Evolutionary conservation across 2,888 invertebrate genomes (phyloP).

Genomic region (Hypercompe scribonia): DNA sequence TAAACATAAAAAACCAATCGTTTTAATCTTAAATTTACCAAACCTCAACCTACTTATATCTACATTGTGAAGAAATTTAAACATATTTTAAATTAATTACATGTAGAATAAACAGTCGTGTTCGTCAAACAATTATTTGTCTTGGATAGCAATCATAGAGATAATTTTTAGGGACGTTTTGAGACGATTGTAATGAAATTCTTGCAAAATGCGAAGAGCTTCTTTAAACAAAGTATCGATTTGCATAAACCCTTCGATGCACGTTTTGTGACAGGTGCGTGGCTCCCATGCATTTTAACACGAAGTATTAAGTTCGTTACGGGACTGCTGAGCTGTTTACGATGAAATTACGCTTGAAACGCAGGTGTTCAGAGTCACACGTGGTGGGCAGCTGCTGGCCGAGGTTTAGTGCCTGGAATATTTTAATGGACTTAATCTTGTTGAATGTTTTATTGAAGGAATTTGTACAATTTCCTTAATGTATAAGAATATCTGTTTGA

Average conservation of each 20-base stretch:
- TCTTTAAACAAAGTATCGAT: neutral
- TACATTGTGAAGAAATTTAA: neutral
- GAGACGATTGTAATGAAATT: neutral
- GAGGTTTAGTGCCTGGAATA: neutral
- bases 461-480: neutral
- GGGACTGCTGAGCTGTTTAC: slow-evolving; percentile 6
- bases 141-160: neutral
- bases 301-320: slow-evolving; percentile 8
- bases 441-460: neutral
- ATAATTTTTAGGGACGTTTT: neutral
- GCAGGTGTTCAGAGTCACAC: slow-evolving; percentile 16
- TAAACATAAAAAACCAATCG: neutral
- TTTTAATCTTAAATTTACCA: too few species aligned
- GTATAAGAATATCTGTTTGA: too few species aligned
- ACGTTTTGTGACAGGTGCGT: slow-evolving; percentile 9
- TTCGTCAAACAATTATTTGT: neutral
- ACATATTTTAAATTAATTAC: too few species aligned
- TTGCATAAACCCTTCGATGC: slow-evolving; percentile 12
- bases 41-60: neutral
- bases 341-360: neutral
- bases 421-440: neutral
- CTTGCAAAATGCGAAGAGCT: neutral
- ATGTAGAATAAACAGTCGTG: too few species aligned
- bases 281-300: neutral
- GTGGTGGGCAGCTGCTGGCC: slow-evolving; percentile 13